Percentiles rank a stretch among this genome's conserved stretches.
Conservation (phyloP, 2,797 vertebrate species). For the Pseudomugil gertrudae region DNA sequence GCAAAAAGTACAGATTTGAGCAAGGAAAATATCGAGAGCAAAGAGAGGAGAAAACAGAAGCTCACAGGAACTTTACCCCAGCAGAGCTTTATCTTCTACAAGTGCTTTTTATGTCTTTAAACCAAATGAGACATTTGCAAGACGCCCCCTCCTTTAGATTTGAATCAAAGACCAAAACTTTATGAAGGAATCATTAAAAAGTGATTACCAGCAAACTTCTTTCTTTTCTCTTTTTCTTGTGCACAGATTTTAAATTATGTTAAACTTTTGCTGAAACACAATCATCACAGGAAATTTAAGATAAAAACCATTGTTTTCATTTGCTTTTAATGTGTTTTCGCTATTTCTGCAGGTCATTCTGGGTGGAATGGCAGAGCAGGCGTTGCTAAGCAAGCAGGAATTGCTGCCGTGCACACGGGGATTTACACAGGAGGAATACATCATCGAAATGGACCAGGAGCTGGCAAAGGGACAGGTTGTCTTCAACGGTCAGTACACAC, state of each 20-base stretch:
- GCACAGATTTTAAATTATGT: background rate
- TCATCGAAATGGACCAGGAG: constrained; percentile 53
- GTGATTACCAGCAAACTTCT: background rate
- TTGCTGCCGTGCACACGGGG: constrained; percentile 60
- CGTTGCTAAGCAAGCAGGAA: constrained; percentile 32
- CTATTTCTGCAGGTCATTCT: constrained; percentile 43
- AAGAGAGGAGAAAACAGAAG: too few species aligned
- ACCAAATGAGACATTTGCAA: too few species aligned
- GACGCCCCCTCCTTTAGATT: too few species aligned
- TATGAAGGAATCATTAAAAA: background rate
- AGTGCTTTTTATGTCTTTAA: too few species aligned
- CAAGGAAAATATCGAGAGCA: too few species aligned
- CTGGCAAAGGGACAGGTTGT: constrained; percentile 66
- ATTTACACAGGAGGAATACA: constrained; percentile 70
- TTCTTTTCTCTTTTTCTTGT: background rate
- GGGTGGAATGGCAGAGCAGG: constrained; percentile 13
- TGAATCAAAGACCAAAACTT: background rate
- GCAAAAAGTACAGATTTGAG: too few species aligned
- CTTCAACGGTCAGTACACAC: constrained; percentile 72
- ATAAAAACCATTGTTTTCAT: background rate
- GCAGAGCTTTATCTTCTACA: too few species aligned
- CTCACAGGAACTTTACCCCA: too few species aligned
- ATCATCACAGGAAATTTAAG: background rate
- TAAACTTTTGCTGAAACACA: background rate
- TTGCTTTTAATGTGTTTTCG: background rate